A percentile compares a stretch with the other conserved stretches of the same genome.
Evolutionary conservation across 2,888 invertebrate species (phyloP).

Genomic region (Drosophila kanekoi): DNA sequence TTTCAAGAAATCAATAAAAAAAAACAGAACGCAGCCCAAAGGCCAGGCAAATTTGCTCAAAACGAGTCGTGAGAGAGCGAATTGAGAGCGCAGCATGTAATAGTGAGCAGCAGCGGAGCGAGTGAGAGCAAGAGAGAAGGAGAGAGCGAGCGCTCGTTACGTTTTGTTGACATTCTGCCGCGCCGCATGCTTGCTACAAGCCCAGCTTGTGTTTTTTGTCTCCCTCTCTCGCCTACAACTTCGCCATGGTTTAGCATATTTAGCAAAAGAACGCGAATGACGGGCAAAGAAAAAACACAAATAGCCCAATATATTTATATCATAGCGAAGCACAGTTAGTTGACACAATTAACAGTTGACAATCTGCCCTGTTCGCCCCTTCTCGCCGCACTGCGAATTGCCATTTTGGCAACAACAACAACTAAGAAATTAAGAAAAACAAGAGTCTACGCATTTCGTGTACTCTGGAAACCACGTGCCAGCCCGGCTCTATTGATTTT

Average conservation of each 20-base stretch:
- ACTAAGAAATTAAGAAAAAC: too few relatives aligned
- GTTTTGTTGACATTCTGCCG: constrained; percentile 73
- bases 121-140: constrained; percentile 17
- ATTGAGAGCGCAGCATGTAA: constrained; percentile 20
- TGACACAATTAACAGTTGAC: constrained; percentile 54
- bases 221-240: constrained; percentile 16
- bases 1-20: constrained; percentile 84
- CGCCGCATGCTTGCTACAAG: constrained; percentile 31
- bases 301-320: constrained; percentile 24
- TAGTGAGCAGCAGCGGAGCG: not conserved
- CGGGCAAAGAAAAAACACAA: constrained; percentile 21
- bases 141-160: constrained; percentile 32
- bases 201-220: constrained; percentile 16
- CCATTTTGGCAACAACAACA: constrained; percentile 1
- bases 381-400: constrained; percentile 3
- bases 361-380: constrained; percentile 32
- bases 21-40: constrained; percentile 66
- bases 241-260: constrained; percentile 66
- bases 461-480: constrained; percentile 48
- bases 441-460: too few relatives aligned
- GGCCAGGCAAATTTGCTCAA: constrained; percentile 74
- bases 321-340: constrained; percentile 28
- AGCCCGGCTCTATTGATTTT: constrained; percentile 70
- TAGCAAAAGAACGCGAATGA: constrained; percentile 40
- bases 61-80: constrained; percentile 59